Percentiles rank a stretch among this genome's conserved stretches.
phyloP scores from a whole-genome alignment of 1,140 invertebrate genomes.

The Maconellicoccus hirsutus region DNA sequence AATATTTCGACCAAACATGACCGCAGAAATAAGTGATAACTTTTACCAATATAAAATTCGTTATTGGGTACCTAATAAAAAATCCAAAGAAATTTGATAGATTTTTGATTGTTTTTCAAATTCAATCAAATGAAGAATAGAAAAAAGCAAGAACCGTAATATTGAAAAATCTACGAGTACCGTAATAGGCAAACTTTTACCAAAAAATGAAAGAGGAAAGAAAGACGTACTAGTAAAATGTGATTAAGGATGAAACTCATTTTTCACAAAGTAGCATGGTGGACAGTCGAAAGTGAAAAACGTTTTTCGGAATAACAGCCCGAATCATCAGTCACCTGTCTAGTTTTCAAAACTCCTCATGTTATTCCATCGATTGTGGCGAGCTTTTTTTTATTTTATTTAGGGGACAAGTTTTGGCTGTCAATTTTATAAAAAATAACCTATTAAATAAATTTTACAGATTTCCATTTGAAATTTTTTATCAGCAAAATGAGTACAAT shows the following conservation, averaged over 20 bases:
- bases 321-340: constrained; percentile 1
- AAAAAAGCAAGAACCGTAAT: not conserved
- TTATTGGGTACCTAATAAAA: not conserved
- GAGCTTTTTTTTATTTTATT: not conserved
- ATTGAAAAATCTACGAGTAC: not conserved
- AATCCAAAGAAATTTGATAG: not conserved
- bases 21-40: not conserved
- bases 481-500: too few species aligned
- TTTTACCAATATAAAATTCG: not conserved
- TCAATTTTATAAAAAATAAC: not conserved
- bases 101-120: not conserved
- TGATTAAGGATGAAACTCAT: not conserved
- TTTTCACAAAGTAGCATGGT: not conserved
- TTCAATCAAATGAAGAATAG: not conserved
- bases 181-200: not conserved
- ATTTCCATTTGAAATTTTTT: too few species aligned
- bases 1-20: too few species aligned
- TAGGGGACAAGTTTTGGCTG: not conserved
- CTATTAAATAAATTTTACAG: not conserved
- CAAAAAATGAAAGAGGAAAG: not conserved
- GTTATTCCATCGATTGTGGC: not conserved
- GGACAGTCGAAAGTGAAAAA: not conserved
- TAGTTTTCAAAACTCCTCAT: constrained; percentile 1
- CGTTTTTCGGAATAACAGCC: constrained; percentile 2
- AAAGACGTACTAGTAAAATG: not conserved